A percentile compares a stretch with the other conserved stretches of the same genome.
These are phyloP conservation scores for Bolborhynchus lineola DNA, from an alignment of 2,113 vertebrate genomes.

Conservation along the genomic window DNA sequence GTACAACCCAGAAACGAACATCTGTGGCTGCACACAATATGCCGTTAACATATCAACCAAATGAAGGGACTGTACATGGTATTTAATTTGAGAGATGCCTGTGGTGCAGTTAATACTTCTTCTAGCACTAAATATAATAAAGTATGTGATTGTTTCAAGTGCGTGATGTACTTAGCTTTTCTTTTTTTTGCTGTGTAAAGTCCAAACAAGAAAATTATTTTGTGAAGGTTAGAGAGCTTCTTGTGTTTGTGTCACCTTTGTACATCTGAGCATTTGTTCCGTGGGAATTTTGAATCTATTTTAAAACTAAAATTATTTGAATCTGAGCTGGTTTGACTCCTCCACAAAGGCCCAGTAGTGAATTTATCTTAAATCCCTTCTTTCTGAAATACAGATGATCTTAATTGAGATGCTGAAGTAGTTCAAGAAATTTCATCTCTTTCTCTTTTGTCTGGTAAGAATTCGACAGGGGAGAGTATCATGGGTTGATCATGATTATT, in stretches of 20 bases:
- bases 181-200: neutral
- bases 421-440: neutral
- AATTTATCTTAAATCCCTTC: neutral
- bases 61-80: neutral
- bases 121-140: neutral
- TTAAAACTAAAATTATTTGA: neutral
- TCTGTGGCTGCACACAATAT: neutral
- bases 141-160: neutral
- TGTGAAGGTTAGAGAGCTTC: neutral
- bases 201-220: neutral
- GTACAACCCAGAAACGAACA: neutral
- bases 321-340: neutral
- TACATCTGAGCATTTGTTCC: neutral
- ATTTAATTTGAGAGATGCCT: conserved; percentile 22
- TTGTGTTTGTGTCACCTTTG: neutral
- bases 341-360: neutral
- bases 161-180: neutral
- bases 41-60: neutral
- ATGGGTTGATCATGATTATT: neutral
- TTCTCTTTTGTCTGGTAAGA: neutral
- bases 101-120: neutral
- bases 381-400: neutral
- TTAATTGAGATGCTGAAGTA: neutral
- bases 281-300: neutral
- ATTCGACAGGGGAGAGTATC: neutral